phyloP scores from a whole-genome alignment of 53 echinoderm and acorn worm genomes.

The Hippasteria phrygiana region DNA sequence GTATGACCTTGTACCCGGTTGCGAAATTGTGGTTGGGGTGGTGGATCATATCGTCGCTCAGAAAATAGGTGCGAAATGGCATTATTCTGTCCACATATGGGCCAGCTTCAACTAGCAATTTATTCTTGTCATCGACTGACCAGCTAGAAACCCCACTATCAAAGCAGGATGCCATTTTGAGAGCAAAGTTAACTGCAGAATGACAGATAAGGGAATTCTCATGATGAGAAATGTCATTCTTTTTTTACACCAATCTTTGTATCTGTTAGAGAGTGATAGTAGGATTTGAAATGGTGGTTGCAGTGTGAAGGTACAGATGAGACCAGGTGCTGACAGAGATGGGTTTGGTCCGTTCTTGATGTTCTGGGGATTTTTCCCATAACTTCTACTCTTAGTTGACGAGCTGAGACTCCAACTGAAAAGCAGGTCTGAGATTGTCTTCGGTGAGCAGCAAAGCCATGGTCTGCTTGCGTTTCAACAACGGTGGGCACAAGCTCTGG shows the following conservation, averaged over 20 bases:
- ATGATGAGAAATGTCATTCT: conserved; percentile 8
- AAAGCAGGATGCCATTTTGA: conserved; percentile 61
- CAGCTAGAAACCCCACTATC: neutral
- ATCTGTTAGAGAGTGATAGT: conserved; percentile 42
- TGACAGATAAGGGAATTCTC: conserved; percentile 58
- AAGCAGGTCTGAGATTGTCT: conserved; percentile 16
- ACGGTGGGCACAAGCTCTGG: neutral
- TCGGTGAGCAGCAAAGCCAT: conserved; percentile 45
- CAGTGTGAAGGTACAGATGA: conserved; percentile 33
- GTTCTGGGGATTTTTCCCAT: neutral
- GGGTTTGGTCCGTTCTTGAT: neutral
- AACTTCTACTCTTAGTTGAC: neutral
- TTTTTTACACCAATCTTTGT: conserved; percentile 47
- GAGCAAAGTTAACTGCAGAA: conserved; percentile 36
- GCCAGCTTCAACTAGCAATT: conserved; percentile 23
- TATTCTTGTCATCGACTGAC: conserved; percentile 35
- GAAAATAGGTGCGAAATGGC: conserved; percentile 1
- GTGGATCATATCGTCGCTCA: neutral
- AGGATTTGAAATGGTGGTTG: neutral
- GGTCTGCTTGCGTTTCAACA: neutral
- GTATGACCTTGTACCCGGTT: conserved; percentile 36
- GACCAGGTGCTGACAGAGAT: neutral
- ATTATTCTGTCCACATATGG: conserved; percentile 24
- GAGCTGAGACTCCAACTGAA: conserved; percentile 24
- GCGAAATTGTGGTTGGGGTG: conserved; percentile 24